A percentile compares a stretch with the other conserved stretches of the same genome.
Conservation (phyloP, 2,797 vertebrate species). For the Vultur gryphus region DNA sequence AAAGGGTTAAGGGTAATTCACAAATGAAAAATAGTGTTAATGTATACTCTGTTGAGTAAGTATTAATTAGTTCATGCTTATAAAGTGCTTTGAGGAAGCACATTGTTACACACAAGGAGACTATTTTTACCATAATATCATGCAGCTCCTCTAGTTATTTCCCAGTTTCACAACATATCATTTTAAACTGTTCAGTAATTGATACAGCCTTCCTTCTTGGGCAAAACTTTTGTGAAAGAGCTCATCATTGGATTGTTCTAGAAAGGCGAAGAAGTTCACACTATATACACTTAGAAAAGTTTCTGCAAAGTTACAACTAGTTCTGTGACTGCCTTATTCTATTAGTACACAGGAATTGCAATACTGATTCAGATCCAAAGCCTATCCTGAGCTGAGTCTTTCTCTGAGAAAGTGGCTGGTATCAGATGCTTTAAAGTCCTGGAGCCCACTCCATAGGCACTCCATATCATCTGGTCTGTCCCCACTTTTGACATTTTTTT, state of each 20-base stretch:
- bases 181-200: background rate
- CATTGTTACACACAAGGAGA: background rate
- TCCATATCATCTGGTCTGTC: background rate
- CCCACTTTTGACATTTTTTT: background rate
- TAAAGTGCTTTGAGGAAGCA: background rate
- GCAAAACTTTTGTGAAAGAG: background rate
- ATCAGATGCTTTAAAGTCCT: background rate
- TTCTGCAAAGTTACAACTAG: background rate
- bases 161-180: background rate
- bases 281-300: background rate
- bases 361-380: background rate
- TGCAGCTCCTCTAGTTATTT: background rate
- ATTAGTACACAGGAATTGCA: background rate
- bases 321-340: background rate
- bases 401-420: background rate
- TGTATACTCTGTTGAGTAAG: background rate
- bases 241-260: background rate
- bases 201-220: background rate
- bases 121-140: background rate
- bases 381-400: background rate
- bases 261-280: background rate
- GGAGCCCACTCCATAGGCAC: background rate
- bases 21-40: background rate
- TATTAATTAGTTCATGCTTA: background rate
- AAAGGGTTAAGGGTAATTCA: background rate